A percentile compares a stretch with the other conserved stretches of the same genome.
Conservation (phyloP, 2,888 invertebrate species). For the Siphonodentalium dalli region DNA sequence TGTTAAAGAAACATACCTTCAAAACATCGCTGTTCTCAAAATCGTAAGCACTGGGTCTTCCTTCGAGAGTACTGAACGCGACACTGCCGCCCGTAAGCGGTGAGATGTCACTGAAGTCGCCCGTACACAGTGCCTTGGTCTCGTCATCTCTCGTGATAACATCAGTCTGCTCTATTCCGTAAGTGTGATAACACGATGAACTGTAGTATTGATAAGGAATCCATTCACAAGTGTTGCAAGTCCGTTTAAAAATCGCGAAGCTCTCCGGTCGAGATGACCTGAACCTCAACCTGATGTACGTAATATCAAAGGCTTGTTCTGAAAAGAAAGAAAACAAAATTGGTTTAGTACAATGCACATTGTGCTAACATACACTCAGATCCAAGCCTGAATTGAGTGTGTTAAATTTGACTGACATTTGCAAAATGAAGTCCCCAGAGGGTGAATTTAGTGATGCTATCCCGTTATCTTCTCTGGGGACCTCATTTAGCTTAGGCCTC, state of each 20-base stretch:
- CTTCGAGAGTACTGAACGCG: constrained; percentile 92
- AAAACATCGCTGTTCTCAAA: constrained; percentile 90
- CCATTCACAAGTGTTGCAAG: constrained; percentile 74
- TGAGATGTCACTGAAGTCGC: constrained; percentile 96
- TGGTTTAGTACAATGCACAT: not conserved
- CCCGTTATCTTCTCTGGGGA: no score
- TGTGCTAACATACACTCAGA: not conserved
- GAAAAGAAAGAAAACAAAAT: constrained; percentile 55
- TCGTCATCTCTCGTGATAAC: constrained; percentile 80
- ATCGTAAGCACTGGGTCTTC: constrained; percentile 88
- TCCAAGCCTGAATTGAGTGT: not conserved
- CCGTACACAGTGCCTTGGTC: constrained; percentile 94
- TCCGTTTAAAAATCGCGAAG: constrained; percentile 91
- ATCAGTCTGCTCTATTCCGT: constrained; percentile 73
- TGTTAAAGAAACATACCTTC: constrained; percentile 73
- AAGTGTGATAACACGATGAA: constrained; percentile 91
- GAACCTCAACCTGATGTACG: constrained; percentile 92
- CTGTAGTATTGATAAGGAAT: constrained; percentile 71
- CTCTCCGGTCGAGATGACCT: constrained; percentile 96
- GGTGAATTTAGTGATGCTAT: no score
- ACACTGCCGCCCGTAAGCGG: constrained; percentile 93
- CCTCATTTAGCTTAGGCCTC: no score
- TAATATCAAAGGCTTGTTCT: constrained; percentile 97
- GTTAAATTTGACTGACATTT: not conserved
- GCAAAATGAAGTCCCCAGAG: no score